Evolutionary conservation across 2,113 vertebrate genomes (phyloP).

Genomic region (Vulpes vulpes): DNA sequence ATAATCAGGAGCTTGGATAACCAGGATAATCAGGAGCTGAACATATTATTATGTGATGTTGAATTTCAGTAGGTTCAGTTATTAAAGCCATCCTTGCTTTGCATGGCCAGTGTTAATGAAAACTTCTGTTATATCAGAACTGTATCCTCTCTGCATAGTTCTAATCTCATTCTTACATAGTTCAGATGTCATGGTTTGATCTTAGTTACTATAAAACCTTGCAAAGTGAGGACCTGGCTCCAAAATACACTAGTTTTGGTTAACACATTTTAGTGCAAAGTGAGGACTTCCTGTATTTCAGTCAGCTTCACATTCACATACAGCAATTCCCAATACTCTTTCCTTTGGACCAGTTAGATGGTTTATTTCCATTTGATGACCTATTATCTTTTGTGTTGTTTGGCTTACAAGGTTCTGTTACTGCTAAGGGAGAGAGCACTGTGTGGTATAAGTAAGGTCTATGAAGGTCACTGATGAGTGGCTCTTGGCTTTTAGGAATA

Average conservation of each 20-base stretch:
- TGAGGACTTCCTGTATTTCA: background rate
- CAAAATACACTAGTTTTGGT: background rate
- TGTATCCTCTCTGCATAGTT: background rate
- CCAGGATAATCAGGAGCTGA: conserved; percentile 6
- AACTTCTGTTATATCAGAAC: background rate
- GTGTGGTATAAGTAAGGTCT: background rate
- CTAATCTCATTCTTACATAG: background rate
- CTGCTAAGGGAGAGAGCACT: background rate
- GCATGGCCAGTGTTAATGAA: background rate
- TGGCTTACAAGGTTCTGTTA: conserved; percentile 7
- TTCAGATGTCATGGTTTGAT: conserved; percentile 40
- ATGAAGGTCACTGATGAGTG: conserved; percentile 11
- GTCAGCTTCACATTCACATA: background rate
- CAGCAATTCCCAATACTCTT: conserved; percentile 16
- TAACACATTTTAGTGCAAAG: background rate
- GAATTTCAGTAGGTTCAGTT: conserved; percentile 37
- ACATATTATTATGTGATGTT: background rate
- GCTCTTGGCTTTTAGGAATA: background rate
- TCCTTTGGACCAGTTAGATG: background rate
- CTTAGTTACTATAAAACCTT: conserved; percentile 43
- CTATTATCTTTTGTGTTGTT: conserved; percentile 40
- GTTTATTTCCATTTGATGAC: conserved; percentile 41
- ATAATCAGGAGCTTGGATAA: conserved; percentile 42
- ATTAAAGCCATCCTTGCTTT: conserved; percentile 32
- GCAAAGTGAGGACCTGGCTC: background rate